Percentiles rank a stretch among this genome's conserved stretches.
phyloP scores from a whole-genome alignment of 2,797 vertebrate genomes.

The Pipistrellus kuhlii region DNA sequence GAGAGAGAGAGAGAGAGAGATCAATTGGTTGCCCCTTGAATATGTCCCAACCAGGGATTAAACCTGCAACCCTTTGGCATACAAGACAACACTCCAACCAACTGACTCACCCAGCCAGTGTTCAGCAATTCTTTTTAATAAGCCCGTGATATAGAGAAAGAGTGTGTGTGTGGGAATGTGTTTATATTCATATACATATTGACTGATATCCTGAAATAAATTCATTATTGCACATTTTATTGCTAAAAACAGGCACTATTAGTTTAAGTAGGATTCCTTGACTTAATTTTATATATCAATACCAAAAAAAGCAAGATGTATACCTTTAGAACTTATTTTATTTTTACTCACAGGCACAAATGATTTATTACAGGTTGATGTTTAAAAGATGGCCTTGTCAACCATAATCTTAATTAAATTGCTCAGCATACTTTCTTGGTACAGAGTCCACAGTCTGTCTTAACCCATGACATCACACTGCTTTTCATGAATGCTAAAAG shows the following conservation, averaged over 20 bases:
- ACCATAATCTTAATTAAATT: background rate
- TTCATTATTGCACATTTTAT: background rate
- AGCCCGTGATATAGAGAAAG: background rate
- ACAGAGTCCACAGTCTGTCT: background rate
- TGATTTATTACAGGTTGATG: background rate
- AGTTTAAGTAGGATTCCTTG: background rate
- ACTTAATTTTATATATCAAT: background rate
- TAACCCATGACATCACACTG: background rate
- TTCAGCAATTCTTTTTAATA: constrained; percentile 41
- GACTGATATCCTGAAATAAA: constrained; percentile 53
- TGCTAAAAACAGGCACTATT: background rate
- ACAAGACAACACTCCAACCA: background rate
- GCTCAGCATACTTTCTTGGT: background rate
- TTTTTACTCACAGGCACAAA: background rate
- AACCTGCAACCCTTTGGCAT: background rate
- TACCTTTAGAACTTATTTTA: background rate
- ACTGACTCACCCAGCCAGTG: background rate
- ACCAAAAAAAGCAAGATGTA: constrained; percentile 13
- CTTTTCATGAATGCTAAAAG: background rate
- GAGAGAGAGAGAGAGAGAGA: background rate
- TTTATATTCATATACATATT: constrained; percentile 56
- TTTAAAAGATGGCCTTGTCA: background rate
- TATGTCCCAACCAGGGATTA: background rate
- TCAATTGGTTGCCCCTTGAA: background rate
- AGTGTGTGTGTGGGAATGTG: background rate